Evolutionary conservation across 2,888 invertebrate genomes (phyloP).

Genomic region (Drosophila hamatofila): DNA sequence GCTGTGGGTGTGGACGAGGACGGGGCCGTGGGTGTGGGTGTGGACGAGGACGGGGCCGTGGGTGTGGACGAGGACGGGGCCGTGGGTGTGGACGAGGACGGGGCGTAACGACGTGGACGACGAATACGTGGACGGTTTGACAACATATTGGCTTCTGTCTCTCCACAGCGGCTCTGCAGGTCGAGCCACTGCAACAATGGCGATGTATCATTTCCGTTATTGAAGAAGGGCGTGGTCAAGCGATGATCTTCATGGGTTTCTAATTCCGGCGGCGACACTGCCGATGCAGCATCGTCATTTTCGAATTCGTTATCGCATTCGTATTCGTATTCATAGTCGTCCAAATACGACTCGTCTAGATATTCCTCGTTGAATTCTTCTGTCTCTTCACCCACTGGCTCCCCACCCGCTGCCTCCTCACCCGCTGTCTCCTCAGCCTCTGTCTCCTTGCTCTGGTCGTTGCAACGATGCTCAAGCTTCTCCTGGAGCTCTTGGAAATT

Average conservation of each 20-base stretch:
- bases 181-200: no score
- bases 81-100: no score
- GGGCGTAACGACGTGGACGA: no score
- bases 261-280: neutral
- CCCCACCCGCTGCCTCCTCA: neutral
- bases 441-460: neutral
- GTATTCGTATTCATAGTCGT: neutral
- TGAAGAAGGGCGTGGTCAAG: neutral
- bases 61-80: accelerated
- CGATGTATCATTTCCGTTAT: no score
- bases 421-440: neutral
- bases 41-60: no score
- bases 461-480: neutral
- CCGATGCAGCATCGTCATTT: neutral
- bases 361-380: neutral
- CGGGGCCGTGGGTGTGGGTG: no score
- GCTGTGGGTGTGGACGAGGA: no score
- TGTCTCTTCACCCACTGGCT: neutral
- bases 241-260: neutral
- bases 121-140: no score
- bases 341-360: neutral
- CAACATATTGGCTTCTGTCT: no score
- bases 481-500: neutral
- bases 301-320: neutral
- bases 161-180: no score